Base-by-base conservation (phyloP, 2,797 vertebrate genomes). In the Meriones psammophilus region DNA sequence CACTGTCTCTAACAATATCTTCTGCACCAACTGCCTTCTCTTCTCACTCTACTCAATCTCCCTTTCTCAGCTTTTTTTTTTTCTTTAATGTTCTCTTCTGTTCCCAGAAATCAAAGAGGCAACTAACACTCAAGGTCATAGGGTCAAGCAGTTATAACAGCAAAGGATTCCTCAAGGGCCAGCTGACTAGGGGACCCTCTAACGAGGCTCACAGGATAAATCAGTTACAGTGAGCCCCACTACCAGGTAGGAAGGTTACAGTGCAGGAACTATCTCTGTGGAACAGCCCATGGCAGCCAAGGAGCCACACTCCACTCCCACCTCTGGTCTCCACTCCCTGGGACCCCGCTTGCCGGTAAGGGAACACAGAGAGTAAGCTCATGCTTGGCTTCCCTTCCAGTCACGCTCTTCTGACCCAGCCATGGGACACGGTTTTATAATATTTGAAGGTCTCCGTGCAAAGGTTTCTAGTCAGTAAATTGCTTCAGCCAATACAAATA, bases 401-500 rank as follows among this genome's bases (percentile, higher is more conserved):
- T 42, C 64, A 36, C 42, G 24, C 14, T 58, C 46, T 94, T 94
- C 84, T 69, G 83, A 33, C 22, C 12, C 24, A 89, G n/a, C 26
- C 78, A 69, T 9, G 30, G 26, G 50, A 88, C 89, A 69, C 58
- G 4, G 9, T 93, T 92, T 46, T 95, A 42, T 71, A 89, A 60
- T n/a, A 93, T 60, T 86, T 95, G 89, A 68, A 88, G 22, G 7
- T 8, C 20, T 33, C 14, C 0, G 30, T 87, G 60, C 39, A 85
- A 81, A n/a, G n/a, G 62, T 83, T 92, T 54, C 30, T 95, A 89
- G 13, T 71, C 5, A 88, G 87, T 42, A 39, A 86, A 24, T 18
- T 96, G 89, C 80, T 12, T 71, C 73, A 73, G 30, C 64, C 81
- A 85, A 74, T 66, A 18, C 69, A 97, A 94, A 73, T 24, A 66